A percentile compares a stretch with the other conserved stretches of the same genome.
phyloP scores from a whole-genome alignment of 2,113 vertebrate genomes.

The Bubo blakistoni region DNA sequence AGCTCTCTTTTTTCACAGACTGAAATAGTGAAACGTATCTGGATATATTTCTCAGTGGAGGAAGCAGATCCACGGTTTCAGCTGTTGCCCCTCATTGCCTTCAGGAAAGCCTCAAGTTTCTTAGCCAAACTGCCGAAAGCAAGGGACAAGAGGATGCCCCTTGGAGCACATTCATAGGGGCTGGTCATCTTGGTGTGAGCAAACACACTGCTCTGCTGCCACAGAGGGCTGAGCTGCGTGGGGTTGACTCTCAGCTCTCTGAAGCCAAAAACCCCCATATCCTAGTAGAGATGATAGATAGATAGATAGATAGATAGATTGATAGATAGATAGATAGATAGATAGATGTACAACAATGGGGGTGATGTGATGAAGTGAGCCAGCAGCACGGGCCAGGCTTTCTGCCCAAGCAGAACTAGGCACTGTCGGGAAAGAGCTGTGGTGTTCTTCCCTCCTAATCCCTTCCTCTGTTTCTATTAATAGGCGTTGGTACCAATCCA shows the following conservation, averaged over 20 bases:
- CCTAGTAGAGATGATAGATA: not conserved
- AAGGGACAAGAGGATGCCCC: not conserved
- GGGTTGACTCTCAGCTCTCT: not conserved
- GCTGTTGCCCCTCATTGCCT: not conserved
- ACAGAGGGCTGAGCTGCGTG: not conserved
- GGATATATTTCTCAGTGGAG: not conserved
- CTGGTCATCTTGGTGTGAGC: fast-evolving
- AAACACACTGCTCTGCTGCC: fast-evolving
- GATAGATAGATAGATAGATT: too few relatives aligned
- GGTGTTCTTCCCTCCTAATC: not conserved
- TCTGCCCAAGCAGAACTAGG: not conserved
- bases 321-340: not conserved
- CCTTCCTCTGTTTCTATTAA: not conserved
- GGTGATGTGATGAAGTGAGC: not conserved
- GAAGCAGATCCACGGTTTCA: not conserved
- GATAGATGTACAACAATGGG: not conserved
- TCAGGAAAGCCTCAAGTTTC: not conserved
- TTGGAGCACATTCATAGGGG: not conserved
- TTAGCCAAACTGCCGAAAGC: not conserved
- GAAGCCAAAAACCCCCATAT: not conserved
- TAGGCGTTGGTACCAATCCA: not conserved
- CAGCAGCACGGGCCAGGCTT: not conserved
- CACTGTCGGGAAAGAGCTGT: not conserved
- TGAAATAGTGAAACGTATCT: not conserved
- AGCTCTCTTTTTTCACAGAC: not conserved